These are phyloP conservation scores for Clarias gariepinus DNA, from an alignment of 2,113 vertebrate genomes.

Conservation along the genomic window DNA sequence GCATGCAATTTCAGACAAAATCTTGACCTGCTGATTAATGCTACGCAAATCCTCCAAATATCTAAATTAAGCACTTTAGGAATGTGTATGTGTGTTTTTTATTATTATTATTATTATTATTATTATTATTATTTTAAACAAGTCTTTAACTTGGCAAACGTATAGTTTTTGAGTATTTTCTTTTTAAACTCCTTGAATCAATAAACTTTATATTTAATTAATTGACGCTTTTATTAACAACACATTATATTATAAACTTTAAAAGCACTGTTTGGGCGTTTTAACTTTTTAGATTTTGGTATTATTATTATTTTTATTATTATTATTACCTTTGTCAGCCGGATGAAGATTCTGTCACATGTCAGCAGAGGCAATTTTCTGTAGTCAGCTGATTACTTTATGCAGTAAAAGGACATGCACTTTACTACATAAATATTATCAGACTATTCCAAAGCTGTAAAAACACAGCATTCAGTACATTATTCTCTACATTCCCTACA, in stretches of 20 bases:
- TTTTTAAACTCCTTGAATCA: background rate
- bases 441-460: background rate
- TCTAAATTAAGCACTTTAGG: background rate
- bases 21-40: background rate
- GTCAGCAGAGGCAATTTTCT: background rate
- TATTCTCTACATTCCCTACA: background rate
- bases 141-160: background rate
- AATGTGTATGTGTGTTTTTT: background rate
- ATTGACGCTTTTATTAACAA: background rate
- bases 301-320: background rate
- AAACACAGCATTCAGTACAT: background rate
- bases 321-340: background rate
- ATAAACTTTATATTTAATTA: background rate
- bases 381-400: background rate
- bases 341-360: slow-evolving; percentile 5
- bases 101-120: too few relatives aligned
- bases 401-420: background rate
- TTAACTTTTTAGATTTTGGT: background rate
- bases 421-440: background rate
- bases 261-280: background rate
- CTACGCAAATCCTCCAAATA: background rate
- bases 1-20: background rate
- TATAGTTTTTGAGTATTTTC: background rate
- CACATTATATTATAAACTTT: background rate
- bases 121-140: too few relatives aligned